Evolutionary conservation across 2,113 vertebrate genomes (phyloP), one percentile per base, ranked within the genome.

Genomic region (Hylia prasina): DNA sequence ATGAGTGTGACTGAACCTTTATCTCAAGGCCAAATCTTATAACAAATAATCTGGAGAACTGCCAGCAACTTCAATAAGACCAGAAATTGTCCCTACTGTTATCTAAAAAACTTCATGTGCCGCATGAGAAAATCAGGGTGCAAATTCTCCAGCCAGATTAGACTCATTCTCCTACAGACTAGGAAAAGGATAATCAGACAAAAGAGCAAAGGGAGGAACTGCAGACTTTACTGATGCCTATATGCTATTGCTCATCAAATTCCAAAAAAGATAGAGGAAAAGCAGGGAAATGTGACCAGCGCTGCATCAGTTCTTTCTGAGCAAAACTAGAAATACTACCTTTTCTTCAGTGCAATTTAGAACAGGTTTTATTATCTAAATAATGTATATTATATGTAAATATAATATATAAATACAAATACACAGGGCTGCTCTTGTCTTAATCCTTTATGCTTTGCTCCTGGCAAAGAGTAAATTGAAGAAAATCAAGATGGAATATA

Each of bases 1-100:
- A 96, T 87, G 79, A 96, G 69, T 94, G 92, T 93, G 92, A 92
- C 95, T 92, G 96, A 96, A 91, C 70, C 94, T 87, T 96, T 94
- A 92, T 93, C 69, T 80, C 77, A 93, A 94, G 95, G 94, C 90
- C 92, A 95, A 93, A 95, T 94, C 95, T 96, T 84, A 50, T 63
- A 96, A 91, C 94, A 93, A 94, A 95, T 92, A 89, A 86, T 85
- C 66, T 92, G 91, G 91, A 96, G 69, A 84, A 48, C 24, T 78
- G 90, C 91, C 88, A 97, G 35, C 20, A 1, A 68, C 93, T 97
- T 96, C 92, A 95, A 13, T 90, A 61, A 93, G 93, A 89, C 69
- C 70, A 95, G 85, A 94, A 90, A 94, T 80, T 77, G 84, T 73
- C 71, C 90, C 68, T 56, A 88, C 63, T 82, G 54, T 82, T 97